phyloP scores from a whole-genome alignment of 2,888 invertebrate genomes.

The Eupithecia abbreviata region DNA sequence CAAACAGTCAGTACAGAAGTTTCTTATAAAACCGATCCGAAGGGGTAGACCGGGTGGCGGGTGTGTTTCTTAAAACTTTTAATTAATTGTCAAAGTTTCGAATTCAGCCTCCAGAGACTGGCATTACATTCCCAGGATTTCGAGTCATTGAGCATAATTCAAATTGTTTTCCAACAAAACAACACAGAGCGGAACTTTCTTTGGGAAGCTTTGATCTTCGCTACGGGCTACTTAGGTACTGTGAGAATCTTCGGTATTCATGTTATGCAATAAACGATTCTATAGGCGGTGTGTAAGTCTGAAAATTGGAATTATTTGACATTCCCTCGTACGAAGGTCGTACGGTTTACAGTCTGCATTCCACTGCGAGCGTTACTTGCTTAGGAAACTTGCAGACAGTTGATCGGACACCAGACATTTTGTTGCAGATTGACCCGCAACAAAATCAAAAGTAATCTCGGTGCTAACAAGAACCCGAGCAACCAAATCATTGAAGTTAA shows the following conservation, averaged over 20 bases:
- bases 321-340: conserved; percentile 13
- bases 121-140: conserved; percentile 61
- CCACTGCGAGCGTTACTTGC: background rate
- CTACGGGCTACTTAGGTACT: conserved; percentile 38
- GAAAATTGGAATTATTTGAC: conserved; percentile 14
- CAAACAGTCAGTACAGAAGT: conserved; percentile 9
- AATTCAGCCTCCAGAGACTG: conserved; percentile 53
- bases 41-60: conserved; percentile 41
- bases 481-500: background rate
- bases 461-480: background rate
- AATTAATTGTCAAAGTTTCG: conserved; percentile 72
- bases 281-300: background rate
- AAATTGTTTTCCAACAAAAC: conserved; percentile 64
- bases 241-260: conserved; percentile 21
- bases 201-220: conserved; percentile 53
- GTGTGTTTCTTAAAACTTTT: conserved; percentile 69
- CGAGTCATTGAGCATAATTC: conserved; percentile 65
- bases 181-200: conserved; percentile 49
- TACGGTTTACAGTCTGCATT: background rate
- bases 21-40: conserved; percentile 28
- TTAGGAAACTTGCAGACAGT: background rate
- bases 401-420: background rate
- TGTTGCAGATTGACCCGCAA: background rate
- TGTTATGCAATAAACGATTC: conserved; percentile 17
- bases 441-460: background rate